Evolutionary conservation across 2,113 vertebrate species (phyloP).

Genomic region (Ochotona princeps): DNA sequence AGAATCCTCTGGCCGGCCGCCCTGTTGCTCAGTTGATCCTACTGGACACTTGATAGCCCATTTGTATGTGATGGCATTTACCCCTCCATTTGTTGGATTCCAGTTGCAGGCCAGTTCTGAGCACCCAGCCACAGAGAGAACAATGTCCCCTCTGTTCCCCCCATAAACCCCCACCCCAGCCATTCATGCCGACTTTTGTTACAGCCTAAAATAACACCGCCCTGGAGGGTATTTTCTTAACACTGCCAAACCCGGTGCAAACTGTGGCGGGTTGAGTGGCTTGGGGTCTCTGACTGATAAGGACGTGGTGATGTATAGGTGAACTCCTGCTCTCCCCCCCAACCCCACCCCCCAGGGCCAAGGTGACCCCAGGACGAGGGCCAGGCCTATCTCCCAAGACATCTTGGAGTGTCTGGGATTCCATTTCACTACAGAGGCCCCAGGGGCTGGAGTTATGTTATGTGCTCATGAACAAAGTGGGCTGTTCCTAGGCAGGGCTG

Average conservation of each 20-base stretch:
- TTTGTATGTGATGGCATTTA: constrained; percentile 85
- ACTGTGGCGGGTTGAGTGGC: constrained; percentile 85
- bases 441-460: constrained; percentile 87
- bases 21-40: constrained; percentile 75
- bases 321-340: constrained; percentile 88
- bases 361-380: constrained; percentile 92
- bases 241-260: constrained; percentile 85
- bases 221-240: constrained; percentile 90
- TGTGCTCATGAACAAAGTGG: constrained; percentile 90
- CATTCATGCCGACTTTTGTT: constrained; percentile 92
- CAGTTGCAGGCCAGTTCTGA: constrained; percentile 87
- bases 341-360: constrained; percentile 83
- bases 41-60: constrained; percentile 86
- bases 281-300: constrained; percentile 91
- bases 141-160: constrained; percentile 89
- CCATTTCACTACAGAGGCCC: constrained; percentile 90
- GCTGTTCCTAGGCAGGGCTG: constrained; percentile 90
- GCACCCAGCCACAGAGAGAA: constrained; percentile 86
- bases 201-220: constrained; percentile 90
- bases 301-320: constrained; percentile 94
- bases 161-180: constrained; percentile 34
- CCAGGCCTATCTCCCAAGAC: constrained; percentile 93
- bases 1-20: background rate
- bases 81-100: constrained; percentile 85
- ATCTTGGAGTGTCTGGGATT: constrained; percentile 94